Percentiles rank a stretch among this genome's conserved stretches.
phyloP scores from a whole-genome alignment of 2,888 invertebrate genomes.

The Nebria brevicollis region DNA sequence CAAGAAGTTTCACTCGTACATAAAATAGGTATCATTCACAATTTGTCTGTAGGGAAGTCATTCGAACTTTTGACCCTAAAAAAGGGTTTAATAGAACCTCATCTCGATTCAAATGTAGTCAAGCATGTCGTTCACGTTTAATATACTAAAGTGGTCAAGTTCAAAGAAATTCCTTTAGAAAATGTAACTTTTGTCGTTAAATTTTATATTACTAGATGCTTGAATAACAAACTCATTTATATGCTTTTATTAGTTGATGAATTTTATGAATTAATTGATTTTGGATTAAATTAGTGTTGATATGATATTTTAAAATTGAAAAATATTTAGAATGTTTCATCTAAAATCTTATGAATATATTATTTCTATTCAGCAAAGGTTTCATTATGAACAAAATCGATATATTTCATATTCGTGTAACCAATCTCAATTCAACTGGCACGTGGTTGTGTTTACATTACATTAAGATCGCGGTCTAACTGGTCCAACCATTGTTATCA shows the following conservation, averaged over 20 bases:
- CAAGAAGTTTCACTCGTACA: not conserved
- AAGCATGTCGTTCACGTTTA: constrained; percentile 10
- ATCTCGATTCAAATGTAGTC: constrained; percentile 12
- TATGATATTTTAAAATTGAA: too few relatives aligned
- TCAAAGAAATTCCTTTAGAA: not conserved
- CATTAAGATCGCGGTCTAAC: too few relatives aligned
- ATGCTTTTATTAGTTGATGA: not conserved
- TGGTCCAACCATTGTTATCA: too few relatives aligned
- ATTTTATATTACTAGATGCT: not conserved
- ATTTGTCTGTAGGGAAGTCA: not conserved
- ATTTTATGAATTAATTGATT: not conserved
- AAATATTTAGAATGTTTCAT: too few relatives aligned
- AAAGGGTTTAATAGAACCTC: not conserved
- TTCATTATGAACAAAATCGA: too few relatives aligned
- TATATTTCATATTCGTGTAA: too few relatives aligned
- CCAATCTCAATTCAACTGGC: too few relatives aligned
- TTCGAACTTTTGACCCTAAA: constrained; percentile 3
- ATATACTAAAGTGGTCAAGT: constrained; percentile 13
- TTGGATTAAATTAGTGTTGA: too few relatives aligned
- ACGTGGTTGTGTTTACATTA: too few relatives aligned
- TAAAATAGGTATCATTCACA: not conserved
- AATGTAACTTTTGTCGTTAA: not conserved
- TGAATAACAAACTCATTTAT: not conserved
- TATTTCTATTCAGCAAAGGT: too few relatives aligned
- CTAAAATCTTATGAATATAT: too few relatives aligned